Evolutionary conservation across 2,113 vertebrate species (phyloP).

Genomic region (Alaudala cheleensis): DNA sequence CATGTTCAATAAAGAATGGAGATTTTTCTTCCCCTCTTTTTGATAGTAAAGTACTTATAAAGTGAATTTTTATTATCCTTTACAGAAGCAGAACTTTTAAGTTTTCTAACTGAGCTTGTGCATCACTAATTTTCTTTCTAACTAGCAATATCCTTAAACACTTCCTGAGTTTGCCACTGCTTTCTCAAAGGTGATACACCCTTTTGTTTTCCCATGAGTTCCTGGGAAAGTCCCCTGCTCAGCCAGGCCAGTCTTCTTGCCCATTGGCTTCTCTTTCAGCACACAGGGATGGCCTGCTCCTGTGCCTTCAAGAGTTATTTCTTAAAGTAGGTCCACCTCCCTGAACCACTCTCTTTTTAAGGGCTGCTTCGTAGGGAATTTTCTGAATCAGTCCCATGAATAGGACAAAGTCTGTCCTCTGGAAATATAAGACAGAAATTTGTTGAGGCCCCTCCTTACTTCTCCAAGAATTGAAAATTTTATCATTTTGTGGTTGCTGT

Average conservation of each 20-base stretch:
- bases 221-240: not conserved
- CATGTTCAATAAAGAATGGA: not conserved
- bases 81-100: not conserved
- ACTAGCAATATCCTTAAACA: not conserved
- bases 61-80: not conserved
- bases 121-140: not conserved
- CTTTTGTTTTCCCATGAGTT: not conserved
- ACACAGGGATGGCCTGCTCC: fast-evolving
- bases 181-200: not conserved
- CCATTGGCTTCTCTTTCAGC: fast-evolving
- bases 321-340: not conserved
- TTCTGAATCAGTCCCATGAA: not conserved
- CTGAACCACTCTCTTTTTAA: not conserved
- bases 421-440: not conserved
- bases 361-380: not conserved
- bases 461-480: not conserved
- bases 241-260: not conserved
- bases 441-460: not conserved
- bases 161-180: not conserved
- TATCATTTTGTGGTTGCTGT: not conserved
- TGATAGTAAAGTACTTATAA: not conserved
- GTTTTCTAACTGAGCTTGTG: not conserved
- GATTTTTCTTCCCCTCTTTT: not conserved
- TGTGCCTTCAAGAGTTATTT: not conserved
- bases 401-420: fast-evolving